Evolutionary conservation across 1,140 invertebrate species (phyloP).

Genomic region (Helicoverpa armigera): DNA sequence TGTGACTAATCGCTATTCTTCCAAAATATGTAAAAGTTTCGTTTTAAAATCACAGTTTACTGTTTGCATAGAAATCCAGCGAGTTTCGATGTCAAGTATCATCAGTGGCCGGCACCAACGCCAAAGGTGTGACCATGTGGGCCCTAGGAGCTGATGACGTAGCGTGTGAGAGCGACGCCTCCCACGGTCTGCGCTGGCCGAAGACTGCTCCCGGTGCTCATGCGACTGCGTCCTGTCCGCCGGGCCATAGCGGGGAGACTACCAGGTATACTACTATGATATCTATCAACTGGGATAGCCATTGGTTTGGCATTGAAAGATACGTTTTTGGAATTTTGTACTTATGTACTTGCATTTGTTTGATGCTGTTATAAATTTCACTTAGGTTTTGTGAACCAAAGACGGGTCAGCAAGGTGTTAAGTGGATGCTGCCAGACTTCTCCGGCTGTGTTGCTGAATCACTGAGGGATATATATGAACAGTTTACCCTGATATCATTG

Average conservation of each 20-base stretch:
- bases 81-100: slow-evolving; percentile 84
- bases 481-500: slow-evolving; percentile 89
- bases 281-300: too few relatives aligned
- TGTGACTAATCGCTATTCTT: too few relatives aligned
- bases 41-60: too few relatives aligned
- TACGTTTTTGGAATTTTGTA: not conserved
- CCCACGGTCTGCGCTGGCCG: slow-evolving; percentile 81
- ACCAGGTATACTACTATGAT: slow-evolving; percentile 67
- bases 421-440: slow-evolving; percentile 92
- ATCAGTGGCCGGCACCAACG: slow-evolving; percentile 79
- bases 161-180: slow-evolving; percentile 71
- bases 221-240: slow-evolving; percentile 76
- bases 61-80: slow-evolving; percentile 77
- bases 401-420: slow-evolving; percentile 85
- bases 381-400: slow-evolving; percentile 84
- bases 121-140: slow-evolving; percentile 80
- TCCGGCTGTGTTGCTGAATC: slow-evolving; percentile 90
- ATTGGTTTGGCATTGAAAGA: not conserved
- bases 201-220: slow-evolving; percentile 81
- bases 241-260: slow-evolving; percentile 79
- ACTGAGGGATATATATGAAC: slow-evolving; percentile 88
- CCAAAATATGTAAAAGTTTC: too few relatives aligned
- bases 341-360: not conserved
- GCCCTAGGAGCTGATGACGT: slow-evolving; percentile 71
- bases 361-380: not conserved